These are phyloP conservation scores for Ficedula albicollis DNA, from an alignment of 2,797 vertebrate genomes.

Conservation along the genomic window DNA sequence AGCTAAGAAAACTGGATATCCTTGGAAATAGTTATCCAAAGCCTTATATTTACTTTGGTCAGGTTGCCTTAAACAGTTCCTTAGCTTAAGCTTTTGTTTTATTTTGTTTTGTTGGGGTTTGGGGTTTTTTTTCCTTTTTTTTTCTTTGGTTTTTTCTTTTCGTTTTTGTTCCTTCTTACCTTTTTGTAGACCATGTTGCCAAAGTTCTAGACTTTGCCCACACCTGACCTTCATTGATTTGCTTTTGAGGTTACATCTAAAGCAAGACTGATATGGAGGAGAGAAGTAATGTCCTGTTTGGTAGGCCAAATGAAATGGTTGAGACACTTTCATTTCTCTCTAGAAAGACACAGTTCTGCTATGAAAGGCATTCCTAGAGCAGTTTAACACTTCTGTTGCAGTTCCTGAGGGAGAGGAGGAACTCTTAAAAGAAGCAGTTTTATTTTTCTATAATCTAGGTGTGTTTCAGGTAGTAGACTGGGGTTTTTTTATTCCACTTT, in stretches of 20 bases:
- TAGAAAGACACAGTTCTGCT: background rate
- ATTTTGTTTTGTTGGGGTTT: no score
- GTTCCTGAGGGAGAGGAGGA: background rate
- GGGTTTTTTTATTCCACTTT: background rate
- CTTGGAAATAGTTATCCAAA: constrained; percentile 31
- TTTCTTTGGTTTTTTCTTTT: no score
- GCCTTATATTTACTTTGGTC: constrained; percentile 57
- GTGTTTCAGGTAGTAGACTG: background rate
- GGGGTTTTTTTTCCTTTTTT: no score
- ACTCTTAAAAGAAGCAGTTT: background rate
- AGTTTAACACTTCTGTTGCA: background rate
- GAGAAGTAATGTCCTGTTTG: background rate
- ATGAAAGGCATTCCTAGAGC: constrained; percentile 22
- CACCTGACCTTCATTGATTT: constrained; percentile 14
- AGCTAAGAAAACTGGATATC: constrained; percentile 24
- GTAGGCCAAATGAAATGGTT: background rate
- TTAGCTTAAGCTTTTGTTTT: background rate
- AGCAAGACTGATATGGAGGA: constrained; percentile 17
- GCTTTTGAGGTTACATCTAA: constrained; percentile 21
- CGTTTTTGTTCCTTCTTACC: background rate
- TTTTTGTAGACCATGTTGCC: background rate
- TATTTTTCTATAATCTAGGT: constrained; percentile 22
- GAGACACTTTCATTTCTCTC: background rate
- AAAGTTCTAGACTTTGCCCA: constrained; percentile 30
- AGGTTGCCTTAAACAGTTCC: constrained; percentile 45